phyloP scores from a whole-genome alignment of 2,888 invertebrate species.

The Synanthedon formicaeformis region DNA sequence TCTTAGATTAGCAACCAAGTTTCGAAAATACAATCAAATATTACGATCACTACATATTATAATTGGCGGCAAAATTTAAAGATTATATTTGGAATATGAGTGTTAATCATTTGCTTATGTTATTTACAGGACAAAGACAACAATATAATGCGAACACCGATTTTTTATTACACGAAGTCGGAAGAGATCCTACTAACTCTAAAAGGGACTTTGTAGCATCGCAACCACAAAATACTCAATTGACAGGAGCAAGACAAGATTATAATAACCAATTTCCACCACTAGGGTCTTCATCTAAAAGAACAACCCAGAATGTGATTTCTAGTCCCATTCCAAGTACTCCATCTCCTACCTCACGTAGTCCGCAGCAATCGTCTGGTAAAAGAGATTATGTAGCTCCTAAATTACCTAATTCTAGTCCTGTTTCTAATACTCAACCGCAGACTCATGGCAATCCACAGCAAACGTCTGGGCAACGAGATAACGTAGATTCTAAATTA shows the following conservation, averaged over 20 bases:
- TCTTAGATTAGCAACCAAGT: too few species aligned
- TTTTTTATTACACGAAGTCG: slow-evolving; percentile 51
- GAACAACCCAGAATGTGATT: neutral
- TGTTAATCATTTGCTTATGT: neutral
- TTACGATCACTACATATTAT: too few species aligned
- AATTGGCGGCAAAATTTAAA: too few species aligned
- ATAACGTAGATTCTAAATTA: slow-evolving; percentile 41
- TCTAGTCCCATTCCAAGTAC: slow-evolving; percentile 8
- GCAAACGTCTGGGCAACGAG: slow-evolving; percentile 27
- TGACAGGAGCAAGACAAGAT: slow-evolving; percentile 3
- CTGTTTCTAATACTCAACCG: slow-evolving; percentile 7
- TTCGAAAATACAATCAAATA: too few species aligned
- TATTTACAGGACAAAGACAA: slow-evolving; percentile 30
- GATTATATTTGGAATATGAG: neutral
- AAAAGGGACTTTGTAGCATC: slow-evolving; percentile 22
- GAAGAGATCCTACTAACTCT: slow-evolving; percentile 17
- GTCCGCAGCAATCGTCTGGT: slow-evolving; percentile 13
- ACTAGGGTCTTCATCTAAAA: neutral
- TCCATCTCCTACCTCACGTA: slow-evolving; percentile 7
- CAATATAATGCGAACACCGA: slow-evolving; percentile 40
- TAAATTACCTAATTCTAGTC: slow-evolving; percentile 20
- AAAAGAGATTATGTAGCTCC: slow-evolving; percentile 47
- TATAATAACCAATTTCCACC: slow-evolving; percentile 4
- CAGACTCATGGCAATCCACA: slow-evolving; percentile 8
- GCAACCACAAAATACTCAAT: slow-evolving; percentile 1